A percentile compares a stretch with the other conserved stretches of the same genome.
Evolutionary conservation across 1,140 invertebrate genomes (phyloP).

Genomic region (Potamilus streckersoni): DNA sequence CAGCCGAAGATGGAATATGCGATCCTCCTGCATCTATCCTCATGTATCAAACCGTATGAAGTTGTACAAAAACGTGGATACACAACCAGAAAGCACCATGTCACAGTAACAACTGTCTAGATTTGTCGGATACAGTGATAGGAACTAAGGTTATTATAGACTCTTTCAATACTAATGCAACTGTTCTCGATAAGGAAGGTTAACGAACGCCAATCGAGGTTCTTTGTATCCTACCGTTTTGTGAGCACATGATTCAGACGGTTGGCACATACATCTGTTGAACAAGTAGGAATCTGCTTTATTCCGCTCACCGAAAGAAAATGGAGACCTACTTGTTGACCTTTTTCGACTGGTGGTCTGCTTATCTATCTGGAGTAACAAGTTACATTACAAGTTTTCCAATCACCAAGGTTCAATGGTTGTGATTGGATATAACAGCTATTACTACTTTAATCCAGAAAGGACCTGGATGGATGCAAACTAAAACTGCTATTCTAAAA

Average conservation of each 20-base stretch:
- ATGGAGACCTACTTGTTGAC: too few species aligned
- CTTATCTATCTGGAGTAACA: conserved; percentile 39
- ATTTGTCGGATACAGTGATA: conserved; percentile 6
- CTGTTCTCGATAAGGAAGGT: not conserved
- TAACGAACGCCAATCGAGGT: conserved; percentile 40
- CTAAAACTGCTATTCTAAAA: too few species aligned
- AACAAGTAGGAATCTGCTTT: too few species aligned
- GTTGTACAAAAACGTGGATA: too few species aligned
- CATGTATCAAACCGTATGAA: too few species aligned
- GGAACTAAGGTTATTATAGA: not conserved
- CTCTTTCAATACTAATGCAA: not conserved
- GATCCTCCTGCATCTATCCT: too few species aligned
- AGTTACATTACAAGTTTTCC: conserved; percentile 35
- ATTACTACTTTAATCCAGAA: conserved; percentile 32
- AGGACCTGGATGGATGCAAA: conserved; percentile 11
- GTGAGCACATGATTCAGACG: conserved; percentile 42
- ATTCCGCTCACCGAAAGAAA: too few species aligned
- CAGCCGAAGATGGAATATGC: too few species aligned
- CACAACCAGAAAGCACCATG: too few species aligned
- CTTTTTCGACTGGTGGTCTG: conserved; percentile 38
- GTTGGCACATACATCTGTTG: conserved; percentile 21
- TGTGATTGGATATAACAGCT: conserved; percentile 6
- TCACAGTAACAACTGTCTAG: not conserved
- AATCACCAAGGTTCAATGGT: conserved; percentile 9
- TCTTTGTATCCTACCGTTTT: conserved; percentile 34